Conservation (phyloP, 2,113 vertebrate species). For the Actenoides hombroni region DNA sequence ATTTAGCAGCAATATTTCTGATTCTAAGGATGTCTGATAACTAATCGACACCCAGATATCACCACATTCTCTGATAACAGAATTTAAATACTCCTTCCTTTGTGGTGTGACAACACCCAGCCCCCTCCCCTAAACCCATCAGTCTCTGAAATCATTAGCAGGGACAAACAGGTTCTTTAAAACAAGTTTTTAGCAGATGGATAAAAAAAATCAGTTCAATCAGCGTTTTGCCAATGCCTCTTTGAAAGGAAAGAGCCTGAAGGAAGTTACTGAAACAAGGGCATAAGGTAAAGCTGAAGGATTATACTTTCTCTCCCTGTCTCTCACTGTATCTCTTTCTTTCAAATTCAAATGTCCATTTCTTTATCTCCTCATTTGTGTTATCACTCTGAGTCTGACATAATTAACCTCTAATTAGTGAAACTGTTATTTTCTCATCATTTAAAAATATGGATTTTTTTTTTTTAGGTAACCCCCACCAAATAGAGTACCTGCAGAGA, state of each 20-base stretch:
- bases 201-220: background rate
- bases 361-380: background rate
- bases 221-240: background rate
- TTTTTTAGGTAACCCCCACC: background rate
- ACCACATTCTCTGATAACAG: background rate
- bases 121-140: too few relatives aligned
- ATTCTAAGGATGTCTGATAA: background rate
- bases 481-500: background rate
- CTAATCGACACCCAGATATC: background rate
- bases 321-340: background rate
- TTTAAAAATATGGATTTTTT: background rate
- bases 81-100: background rate
- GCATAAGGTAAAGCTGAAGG: too few relatives aligned
- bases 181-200: background rate
- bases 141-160: background rate
- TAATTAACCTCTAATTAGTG: background rate
- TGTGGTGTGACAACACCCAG: background rate
- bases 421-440: background rate
- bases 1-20: background rate
- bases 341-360: background rate
- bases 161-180: background rate
- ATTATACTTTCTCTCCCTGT: background rate
- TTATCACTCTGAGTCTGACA: background rate
- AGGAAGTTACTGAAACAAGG: too few relatives aligned
- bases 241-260: too few relatives aligned